Base-by-base conservation (phyloP, 2,113 vertebrate genomes). In the Coptodon rendalli region DNA sequence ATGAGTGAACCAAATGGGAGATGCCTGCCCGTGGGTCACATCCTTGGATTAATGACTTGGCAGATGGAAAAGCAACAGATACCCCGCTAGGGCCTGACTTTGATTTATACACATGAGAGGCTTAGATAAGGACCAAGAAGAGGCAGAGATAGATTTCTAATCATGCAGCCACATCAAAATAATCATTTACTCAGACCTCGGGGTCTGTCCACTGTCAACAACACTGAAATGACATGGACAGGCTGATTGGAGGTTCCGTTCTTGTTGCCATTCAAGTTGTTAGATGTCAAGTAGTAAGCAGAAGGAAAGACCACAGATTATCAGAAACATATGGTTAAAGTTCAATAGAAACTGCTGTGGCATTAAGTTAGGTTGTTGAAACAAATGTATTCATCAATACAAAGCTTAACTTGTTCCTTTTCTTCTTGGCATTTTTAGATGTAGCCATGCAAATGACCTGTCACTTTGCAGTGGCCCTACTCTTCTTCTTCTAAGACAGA, bases 41-140 rank as follows among this genome's bases (percentile, higher is more conserved):
- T 92, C 84, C 85, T 48, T 81, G 86, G 89, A 85, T 94, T 93
- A 95, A 94, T 95, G 94, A 94, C 73, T 93, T 56, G 85, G 81
- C 90, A 92, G 89, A 87, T 34, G 57, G 89, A 83, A 45, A 27
- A 71, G 88, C 73, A 87, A 83, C 89, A 91, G 87, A 89, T 89
- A 92, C 68, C 82, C 57, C 57, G 89, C 91, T 89, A 80, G 78
- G 71, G 76, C 89, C 54, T 3, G 84, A 80, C 88, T 94, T 89
- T 95, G 93, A 94, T 94, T 92, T 80, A 94, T 90, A 79, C 86
- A 87, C 89, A 93, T 76, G 61, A 94, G 83, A 86, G 82, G 81
- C 19, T 54, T 4, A 59, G 59, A 85, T 66, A 11, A 45, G 66
- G 84, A 89, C 52, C 31, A 16, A 27, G 71, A 80, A 27, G 38